A percentile compares a stretch with the other conserved stretches of the same genome.
Conservation (phyloP, 1,140 invertebrate species). For the Apis florea region DNA sequence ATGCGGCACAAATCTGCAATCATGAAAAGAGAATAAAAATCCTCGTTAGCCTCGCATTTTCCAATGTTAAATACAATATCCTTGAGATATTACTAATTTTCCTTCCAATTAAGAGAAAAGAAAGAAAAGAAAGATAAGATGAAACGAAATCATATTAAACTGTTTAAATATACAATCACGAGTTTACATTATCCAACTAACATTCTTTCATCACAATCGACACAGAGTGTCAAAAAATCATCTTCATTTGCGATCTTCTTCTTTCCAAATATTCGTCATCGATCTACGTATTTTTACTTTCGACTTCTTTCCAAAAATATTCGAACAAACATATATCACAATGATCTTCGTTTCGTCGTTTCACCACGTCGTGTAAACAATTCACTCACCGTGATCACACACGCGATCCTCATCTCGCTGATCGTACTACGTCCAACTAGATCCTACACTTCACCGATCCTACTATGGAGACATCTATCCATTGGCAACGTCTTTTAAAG, state of each 20-base stretch:
- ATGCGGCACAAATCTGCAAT: constrained; percentile 37
- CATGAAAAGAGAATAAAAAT: neutral
- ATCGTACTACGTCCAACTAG: constrained; percentile 46
- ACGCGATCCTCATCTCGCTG: constrained; percentile 60
- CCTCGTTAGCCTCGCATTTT: neutral
- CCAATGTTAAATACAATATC: neutral
- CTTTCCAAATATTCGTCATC: neutral
- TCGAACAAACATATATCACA: no score
- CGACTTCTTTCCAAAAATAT: neutral
- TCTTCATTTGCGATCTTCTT: neutral
- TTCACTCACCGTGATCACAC: constrained; percentile 62
- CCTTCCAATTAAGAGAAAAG: no score
- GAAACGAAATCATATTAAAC: no score
- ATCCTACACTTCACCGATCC: constrained; percentile 47
- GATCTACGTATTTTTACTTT: neutral
- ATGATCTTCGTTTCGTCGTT: neutral
- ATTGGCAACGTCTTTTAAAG: constrained; percentile 61
- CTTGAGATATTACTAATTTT: neutral
- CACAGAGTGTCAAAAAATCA: neutral
- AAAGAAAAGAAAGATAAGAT: no score
- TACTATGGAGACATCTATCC: constrained; percentile 31
- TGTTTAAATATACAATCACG: no score
- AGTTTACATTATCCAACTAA: no score
- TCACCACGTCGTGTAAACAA: neutral
- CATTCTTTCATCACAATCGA: no score